Evolutionary conservation across 2,888 invertebrate species (phyloP), one percentile per base, ranked within the genome.

Genomic region (Odontomyia ornata): DNA sequence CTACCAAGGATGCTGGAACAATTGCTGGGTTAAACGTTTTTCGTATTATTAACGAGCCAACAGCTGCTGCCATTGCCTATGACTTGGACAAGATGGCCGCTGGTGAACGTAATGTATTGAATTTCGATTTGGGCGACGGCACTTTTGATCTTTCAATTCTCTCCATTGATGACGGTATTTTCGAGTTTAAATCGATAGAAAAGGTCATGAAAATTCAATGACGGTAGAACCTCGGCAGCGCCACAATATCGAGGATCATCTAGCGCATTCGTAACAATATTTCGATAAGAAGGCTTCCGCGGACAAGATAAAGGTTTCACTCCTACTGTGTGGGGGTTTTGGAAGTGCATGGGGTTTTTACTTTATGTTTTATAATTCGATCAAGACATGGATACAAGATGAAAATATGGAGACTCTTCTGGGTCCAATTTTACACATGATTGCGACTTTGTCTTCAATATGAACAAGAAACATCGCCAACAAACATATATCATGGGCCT

Each of bases 271-370:
- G 88, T 90, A 79, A 94, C 95, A 71, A 97, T 99, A 80, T 90
- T 95, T 77, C 92, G 92, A 83, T 92, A 93, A 83, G 96, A 97
- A 88, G 96, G 97, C 67, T 90, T 97, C 57, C 90, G 90, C 78
- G 98, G 97, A 23, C 89, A 99, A 46, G 99, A 99, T 87, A 91
- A 96, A 86, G 99, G 99, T 64, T 97, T 98, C 36, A 94, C 96
- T 18, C 99, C 99, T 0, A 99, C 99, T 87, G 93, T 98, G 11
- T 93, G n/a, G 97, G 92, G 99, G 99, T 77, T 97, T 98, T 0
- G 98, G 98, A 23, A 91, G 95, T 76, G 95, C 99, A 0, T 99
- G 99, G 99, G 99, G 99, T 78, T 93, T 97, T 82, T 99, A 99
- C 88, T 99, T 99, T 87, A 90, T 98, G 83, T 95, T 98, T 86